A percentile compares a stretch with the other conserved stretches of the same genome.
Evolutionary conservation across 2,113 vertebrate genomes (phyloP).

Genomic region (Dolichotis patagonum): DNA sequence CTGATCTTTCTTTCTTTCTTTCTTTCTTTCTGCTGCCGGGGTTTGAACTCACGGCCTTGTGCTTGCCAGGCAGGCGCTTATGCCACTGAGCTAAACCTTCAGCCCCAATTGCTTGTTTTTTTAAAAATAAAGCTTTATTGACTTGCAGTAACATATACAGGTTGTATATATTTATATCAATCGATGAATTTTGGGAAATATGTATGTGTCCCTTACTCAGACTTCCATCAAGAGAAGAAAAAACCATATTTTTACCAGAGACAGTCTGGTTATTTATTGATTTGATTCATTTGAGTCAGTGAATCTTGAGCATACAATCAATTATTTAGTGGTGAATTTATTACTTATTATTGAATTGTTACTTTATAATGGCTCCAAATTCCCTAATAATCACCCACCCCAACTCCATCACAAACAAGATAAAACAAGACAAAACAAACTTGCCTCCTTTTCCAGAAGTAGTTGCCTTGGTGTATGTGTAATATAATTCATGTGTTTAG

Average conservation of each 20-base stretch:
- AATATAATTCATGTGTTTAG: not conserved
- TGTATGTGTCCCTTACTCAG: not conserved
- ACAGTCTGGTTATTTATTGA: not conserved
- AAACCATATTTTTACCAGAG: not conserved
- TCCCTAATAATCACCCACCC: not conserved
- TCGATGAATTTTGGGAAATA: conserved; percentile 1
- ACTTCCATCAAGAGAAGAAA: not conserved
- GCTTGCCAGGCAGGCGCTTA: too few relatives aligned
- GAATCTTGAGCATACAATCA: not conserved
- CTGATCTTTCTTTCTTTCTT: too few relatives aligned
- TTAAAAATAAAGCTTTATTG: not conserved
- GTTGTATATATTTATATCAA: not conserved
- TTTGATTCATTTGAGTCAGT: not conserved
- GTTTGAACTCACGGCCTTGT: too few relatives aligned
- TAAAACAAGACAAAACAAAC: not conserved
- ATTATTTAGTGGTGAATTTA: not conserved
- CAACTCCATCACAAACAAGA: not conserved
- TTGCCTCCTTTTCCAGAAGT: not conserved
- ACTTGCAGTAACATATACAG: not conserved
- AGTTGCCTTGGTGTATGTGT: not conserved
- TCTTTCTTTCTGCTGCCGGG: too few relatives aligned
- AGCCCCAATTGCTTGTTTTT: too few relatives aligned
- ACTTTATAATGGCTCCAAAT: not conserved
- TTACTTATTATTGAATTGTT: not conserved
- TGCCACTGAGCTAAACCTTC: too few relatives aligned